These are phyloP conservation scores for Scaeva pyrastri DNA, from an alignment of 2,888 invertebrate genomes.

Conservation along the genomic window DNA sequence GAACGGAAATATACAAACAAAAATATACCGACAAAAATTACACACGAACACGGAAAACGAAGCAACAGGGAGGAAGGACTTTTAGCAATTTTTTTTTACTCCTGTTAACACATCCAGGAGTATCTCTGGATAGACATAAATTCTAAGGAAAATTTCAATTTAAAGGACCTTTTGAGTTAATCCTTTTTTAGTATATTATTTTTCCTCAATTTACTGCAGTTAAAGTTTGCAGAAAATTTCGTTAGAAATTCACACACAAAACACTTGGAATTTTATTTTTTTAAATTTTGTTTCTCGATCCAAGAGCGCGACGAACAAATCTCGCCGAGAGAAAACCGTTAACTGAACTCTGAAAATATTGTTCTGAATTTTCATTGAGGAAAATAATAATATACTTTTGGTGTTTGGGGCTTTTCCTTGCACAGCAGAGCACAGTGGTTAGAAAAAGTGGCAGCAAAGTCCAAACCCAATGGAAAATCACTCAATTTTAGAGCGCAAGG, in stretches of 20 bases:
- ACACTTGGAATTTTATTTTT: not conserved
- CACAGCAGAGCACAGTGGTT: constrained; percentile 39
- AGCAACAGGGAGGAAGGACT: constrained; percentile 42
- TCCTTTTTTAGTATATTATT: constrained; percentile 2
- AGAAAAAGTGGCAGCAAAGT: constrained; percentile 13
- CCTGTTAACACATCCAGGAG: constrained; percentile 29
- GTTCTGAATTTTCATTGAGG: constrained; percentile 58
- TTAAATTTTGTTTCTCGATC: constrained; percentile 31
- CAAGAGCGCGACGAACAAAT: constrained; percentile 72
- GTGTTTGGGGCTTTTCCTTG: constrained; percentile 15
- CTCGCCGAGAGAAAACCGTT: constrained; percentile 77
- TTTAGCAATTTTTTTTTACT: constrained; percentile 3
- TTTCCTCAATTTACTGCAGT: constrained; percentile 8
- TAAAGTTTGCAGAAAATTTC: constrained; percentile 58
- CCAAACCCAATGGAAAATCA: constrained; percentile 3
- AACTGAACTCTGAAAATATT: constrained; percentile 74
- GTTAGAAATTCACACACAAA: constrained; percentile 44
- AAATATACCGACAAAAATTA: constrained; percentile 39
- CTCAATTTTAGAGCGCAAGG: constrained; percentile 60
- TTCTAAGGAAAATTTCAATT: not conserved
- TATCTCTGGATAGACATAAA: not conserved
- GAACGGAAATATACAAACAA: not conserved
- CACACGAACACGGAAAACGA: constrained; percentile 20
- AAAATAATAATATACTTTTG: constrained; percentile 28
- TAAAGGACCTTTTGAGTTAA: constrained; percentile 15